Base-by-base conservation (phyloP, 1,140 invertebrate species). In the Eciton burchellii region DNA sequence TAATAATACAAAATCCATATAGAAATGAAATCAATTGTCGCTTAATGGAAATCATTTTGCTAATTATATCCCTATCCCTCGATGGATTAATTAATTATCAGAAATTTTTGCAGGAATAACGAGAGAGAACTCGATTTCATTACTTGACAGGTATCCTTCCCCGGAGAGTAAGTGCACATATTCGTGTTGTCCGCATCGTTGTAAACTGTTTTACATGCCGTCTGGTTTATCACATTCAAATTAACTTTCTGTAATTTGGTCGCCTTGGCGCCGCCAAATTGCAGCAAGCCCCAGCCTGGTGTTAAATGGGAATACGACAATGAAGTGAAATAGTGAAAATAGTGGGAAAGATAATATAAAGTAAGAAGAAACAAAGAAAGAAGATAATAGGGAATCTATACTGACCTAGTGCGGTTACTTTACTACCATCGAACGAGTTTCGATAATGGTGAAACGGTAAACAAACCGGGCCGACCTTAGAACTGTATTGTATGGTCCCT, bases 201-300 rank as follows among this genome's bases (percentile, higher is more conserved):
- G n/a, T 29, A 16, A 0, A 12, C 35, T 0, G 4, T 0, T 26
- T 41, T 35, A 26, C 73, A 76, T 1, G 14, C 0, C 5, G 0
- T 0, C 16, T 1, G 0, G 21, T 1, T n/a, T 16, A 95, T 94
- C 0, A 97, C 95, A 14, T 94, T 93, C 1, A 97, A 84, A 4
- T 94, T 84, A 0, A 95, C 95, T 90, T 96, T 94, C 85, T 94
- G 92, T 0, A 97, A 93, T 3, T 93, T 90, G 3, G 94, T 90
- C 0, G 96, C 95, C 8, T 89, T 92, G 0, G 91, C 88, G 0
- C 96, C 96, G 9, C 93, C 95, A 79, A 94, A 95, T n/a, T 92
- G 94, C 1, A 90, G 84, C 0, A 94, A 94, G 19, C 96, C 96
- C 96, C 96, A 97, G 49, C 96, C 96, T 96, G 81, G 24, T 86